Evolutionary conservation across 2,797 vertebrate genomes (phyloP).

Genomic region (Gila robusta): DNA sequence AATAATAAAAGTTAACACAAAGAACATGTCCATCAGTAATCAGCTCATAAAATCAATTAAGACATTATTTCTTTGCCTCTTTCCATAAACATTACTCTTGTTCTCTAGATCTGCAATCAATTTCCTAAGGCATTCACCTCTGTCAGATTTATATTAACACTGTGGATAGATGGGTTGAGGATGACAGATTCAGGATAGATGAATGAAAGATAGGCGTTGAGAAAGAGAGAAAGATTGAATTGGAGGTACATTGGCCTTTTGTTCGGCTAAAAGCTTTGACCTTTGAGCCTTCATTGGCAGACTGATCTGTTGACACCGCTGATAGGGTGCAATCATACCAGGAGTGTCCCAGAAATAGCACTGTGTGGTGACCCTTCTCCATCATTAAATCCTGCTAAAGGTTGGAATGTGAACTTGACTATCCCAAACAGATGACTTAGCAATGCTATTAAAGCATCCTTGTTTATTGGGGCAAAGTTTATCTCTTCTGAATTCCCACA

Average conservation of each 20-base stretch:
- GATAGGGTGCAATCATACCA: conserved; percentile 67
- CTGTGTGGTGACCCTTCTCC: conserved; percentile 13
- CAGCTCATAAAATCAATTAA: conserved; percentile 1
- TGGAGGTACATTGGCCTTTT: conserved; percentile 62
- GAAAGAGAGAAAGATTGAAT: conserved; percentile 34
- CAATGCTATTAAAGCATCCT: conserved; percentile 14
- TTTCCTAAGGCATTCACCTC: conserved; percentile 30
- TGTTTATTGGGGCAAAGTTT: conserved; percentile 5
- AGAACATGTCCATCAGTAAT: not conserved
- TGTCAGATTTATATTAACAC: conserved; percentile 5
- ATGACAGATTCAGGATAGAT: conserved; percentile 36
- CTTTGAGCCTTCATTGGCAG: conserved; percentile 74
- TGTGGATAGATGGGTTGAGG: conserved; percentile 31
- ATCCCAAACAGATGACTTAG: conserved; percentile 3
- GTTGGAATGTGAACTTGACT: not conserved
- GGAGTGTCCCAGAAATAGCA: conserved; percentile 70
- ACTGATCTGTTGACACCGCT: conserved; percentile 67
- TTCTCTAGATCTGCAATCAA: not conserved
- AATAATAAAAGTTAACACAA: not conserved
- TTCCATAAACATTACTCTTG: not conserved
- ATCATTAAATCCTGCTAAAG: conserved; percentile 6
- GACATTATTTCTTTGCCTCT: not conserved
- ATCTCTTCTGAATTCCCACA: conserved; percentile 10
- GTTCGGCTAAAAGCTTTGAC: conserved; percentile 65
- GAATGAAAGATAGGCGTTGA: conserved; percentile 28